These are phyloP conservation scores for Trogon surrucura DNA, from an alignment of 2,113 vertebrate species.

Conservation along the genomic window DNA sequence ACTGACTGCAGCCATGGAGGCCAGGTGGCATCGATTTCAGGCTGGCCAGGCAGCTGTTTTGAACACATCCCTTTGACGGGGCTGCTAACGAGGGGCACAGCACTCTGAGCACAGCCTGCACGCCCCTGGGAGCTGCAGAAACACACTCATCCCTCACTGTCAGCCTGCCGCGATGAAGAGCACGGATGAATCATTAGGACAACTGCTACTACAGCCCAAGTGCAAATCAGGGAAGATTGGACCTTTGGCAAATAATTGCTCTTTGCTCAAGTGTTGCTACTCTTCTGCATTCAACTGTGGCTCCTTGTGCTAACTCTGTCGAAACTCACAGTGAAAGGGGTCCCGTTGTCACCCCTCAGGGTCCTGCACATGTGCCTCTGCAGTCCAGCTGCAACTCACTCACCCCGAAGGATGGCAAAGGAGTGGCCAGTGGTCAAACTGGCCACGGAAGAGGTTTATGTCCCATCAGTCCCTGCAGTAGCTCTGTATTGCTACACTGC, in stretches of 20 bases:
- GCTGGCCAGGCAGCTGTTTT: not conserved
- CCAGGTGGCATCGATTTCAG: not conserved
- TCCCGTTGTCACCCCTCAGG: not conserved
- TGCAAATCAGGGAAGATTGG: conserved; percentile 54
- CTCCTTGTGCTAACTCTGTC: not conserved
- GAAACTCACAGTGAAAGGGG: not conserved
- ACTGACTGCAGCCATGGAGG: not conserved
- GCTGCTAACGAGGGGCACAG: not conserved
- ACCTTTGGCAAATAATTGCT: conserved; percentile 35
- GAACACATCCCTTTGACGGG: not conserved
- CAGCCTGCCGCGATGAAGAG: conserved; percentile 1
- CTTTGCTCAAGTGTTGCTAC: not conserved
- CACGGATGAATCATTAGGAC: conserved; percentile 22
- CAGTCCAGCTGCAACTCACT: not conserved
- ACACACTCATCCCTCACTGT: not conserved
- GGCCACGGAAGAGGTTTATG: not conserved
- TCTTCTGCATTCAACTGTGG: not conserved
- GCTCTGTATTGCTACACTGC: not conserved
- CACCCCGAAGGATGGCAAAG: not conserved
- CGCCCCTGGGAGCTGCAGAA: not conserved
- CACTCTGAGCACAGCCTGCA: not conserved
- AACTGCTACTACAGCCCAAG: conserved; percentile 60
- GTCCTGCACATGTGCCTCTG: not conserved
- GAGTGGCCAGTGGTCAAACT: not conserved
- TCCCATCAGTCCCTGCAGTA: not conserved